phyloP scores from a whole-genome alignment of 2,888 invertebrate genomes.

The Digitonthophagus gazella region DNA sequence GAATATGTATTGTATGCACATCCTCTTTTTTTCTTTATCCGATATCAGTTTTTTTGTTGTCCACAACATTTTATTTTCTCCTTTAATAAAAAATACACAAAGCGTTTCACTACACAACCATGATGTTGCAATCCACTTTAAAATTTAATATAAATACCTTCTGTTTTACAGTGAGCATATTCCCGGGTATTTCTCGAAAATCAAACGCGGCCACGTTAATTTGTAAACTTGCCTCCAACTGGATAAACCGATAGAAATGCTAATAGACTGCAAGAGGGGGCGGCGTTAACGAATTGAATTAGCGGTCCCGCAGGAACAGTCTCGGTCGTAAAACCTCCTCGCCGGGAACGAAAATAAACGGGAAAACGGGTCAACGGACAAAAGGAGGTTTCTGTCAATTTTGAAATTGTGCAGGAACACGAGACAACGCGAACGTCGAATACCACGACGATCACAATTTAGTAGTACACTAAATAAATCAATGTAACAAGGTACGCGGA shows the following conservation, averaged over 20 bases:
- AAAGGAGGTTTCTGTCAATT: slow-evolving; percentile 12
- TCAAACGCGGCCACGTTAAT: neutral
- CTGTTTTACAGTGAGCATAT: no score
- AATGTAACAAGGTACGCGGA: neutral
- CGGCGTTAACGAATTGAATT: neutral
- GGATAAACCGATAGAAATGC: neutral
- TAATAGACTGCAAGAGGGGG: neutral
- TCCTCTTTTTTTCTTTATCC: no score
- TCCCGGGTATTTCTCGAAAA: neutral
- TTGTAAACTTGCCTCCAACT: neutral
- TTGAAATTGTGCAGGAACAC: slow-evolving; percentile 3
- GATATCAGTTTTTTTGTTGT: no score
- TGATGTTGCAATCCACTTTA: no score
- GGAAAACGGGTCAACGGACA: slow-evolving; percentile 13
- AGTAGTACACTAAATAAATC: neutral
- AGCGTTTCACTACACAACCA: no score
- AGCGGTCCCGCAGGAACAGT: neutral
- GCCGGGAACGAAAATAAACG: neutral
- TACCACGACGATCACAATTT: neutral
- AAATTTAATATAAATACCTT: neutral
- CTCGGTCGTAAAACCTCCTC: neutral
- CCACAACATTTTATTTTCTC: no score
- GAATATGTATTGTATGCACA: no score
- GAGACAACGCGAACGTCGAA: neutral
- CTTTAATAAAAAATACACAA: no score